phyloP scores from a whole-genome alignment of 2,797 vertebrate species.

The Erithacus rubecula region DNA sequence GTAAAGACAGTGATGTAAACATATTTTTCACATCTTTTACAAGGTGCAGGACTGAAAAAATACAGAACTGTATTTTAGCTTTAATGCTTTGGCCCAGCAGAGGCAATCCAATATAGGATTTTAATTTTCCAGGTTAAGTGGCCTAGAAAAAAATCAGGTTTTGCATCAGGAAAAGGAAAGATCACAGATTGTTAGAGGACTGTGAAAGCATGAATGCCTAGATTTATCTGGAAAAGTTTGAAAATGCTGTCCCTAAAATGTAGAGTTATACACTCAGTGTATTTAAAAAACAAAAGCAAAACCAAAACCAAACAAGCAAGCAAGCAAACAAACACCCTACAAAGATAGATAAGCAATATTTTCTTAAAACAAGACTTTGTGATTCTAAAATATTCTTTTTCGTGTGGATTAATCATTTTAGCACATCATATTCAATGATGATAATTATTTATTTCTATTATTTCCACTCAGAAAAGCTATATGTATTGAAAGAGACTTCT shows the following conservation, averaged over 20 bases:
- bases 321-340: background rate
- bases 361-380: background rate
- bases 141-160: background rate
- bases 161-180: background rate
- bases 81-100: background rate
- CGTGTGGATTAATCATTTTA: background rate
- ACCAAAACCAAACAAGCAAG: background rate
- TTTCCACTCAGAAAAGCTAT: background rate
- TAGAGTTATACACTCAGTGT: background rate
- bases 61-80: background rate
- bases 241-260: background rate
- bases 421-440: background rate
- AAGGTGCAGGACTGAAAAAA: conserved; percentile 1
- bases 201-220: background rate
- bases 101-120: background rate
- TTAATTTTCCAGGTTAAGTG: background rate
- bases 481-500: background rate
- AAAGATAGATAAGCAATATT: background rate
- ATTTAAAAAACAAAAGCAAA: background rate
- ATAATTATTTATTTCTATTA: background rate
- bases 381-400: background rate
- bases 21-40: conserved; percentile 15
- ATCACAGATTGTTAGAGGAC: background rate
- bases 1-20: conserved; percentile 9
- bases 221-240: background rate